Conservation (phyloP, 2,888 invertebrate species). For the Cyrtodaria siliqua region DNA sequence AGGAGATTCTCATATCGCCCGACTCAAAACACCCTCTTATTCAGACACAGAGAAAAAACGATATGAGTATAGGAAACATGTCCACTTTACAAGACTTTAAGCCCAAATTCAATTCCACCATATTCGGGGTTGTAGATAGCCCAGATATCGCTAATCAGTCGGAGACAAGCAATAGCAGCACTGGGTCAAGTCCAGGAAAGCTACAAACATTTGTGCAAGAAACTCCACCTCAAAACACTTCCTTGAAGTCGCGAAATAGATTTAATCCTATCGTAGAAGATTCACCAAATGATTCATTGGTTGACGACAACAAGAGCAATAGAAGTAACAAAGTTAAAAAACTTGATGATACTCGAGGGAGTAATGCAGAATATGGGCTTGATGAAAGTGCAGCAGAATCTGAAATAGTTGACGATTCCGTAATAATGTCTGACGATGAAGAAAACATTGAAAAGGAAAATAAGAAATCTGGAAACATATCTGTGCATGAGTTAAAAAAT, state of each 20-base stretch:
- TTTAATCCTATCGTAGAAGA: constrained; percentile 27
- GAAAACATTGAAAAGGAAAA: constrained; percentile 31
- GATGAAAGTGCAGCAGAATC: constrained; percentile 7
- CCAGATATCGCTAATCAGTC: constrained; percentile 16
- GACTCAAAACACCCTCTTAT: constrained; percentile 70
- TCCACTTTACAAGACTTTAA: constrained; percentile 26
- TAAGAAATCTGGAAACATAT: constrained; percentile 29
- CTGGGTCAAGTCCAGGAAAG: not conserved
- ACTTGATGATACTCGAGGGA: constrained; percentile 4
- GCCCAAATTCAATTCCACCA: constrained; percentile 33
- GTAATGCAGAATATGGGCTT: no score
- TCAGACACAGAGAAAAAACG: constrained; percentile 18
- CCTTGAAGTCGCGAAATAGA: not conserved
- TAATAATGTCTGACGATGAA: constrained; percentile 14
- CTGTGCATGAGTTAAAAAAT: constrained; percentile 40
- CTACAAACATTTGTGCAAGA: not conserved
- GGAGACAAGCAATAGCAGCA: not conserved
- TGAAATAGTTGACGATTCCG: constrained; percentile 35
- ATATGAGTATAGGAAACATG: constrained; percentile 19
- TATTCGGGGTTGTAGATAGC: constrained; percentile 17
- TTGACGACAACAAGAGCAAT: no score
- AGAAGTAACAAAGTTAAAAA: not conserved
- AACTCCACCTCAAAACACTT: no score
- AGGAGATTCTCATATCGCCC: constrained; percentile 73
- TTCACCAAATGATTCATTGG: constrained; percentile 24